phyloP scores from a whole-genome alignment of 53 echinoderm and acorn worm genomes.

The Temnopleurus reevesii region DNA sequence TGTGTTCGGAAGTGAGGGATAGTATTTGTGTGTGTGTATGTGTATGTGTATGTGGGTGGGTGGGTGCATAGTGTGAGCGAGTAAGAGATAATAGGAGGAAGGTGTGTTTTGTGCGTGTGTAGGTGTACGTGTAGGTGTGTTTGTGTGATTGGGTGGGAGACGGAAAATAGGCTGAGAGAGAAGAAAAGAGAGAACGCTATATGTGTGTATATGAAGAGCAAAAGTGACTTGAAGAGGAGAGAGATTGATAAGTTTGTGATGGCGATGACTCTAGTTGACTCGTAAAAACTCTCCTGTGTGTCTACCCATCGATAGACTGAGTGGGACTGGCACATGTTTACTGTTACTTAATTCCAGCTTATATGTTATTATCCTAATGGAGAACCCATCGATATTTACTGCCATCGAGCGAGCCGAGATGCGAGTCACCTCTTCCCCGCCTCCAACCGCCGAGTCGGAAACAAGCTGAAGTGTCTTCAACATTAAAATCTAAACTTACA shows the following conservation, averaged over 20 bases:
- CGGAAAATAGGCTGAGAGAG: background rate
- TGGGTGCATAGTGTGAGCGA: too few relatives aligned
- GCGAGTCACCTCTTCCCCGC: constrained; percentile 40
- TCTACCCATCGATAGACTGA: constrained; percentile 33
- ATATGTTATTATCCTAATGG: constrained; percentile 99
- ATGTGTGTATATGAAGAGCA: background rate
- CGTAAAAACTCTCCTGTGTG: constrained; percentile 26
- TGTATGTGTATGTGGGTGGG: too few relatives aligned
- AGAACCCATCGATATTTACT: constrained; percentile 64
- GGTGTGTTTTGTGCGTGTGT: too few relatives aligned
- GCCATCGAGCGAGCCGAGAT: background rate
- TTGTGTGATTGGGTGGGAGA: too few relatives aligned
- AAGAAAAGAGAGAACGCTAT: background rate
- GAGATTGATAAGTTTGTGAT: constrained; percentile 37
- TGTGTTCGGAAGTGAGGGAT: too few relatives aligned
- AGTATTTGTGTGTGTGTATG: too few relatives aligned
- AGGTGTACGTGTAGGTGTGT: too few relatives aligned
- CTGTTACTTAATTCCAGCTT: constrained; percentile 98
- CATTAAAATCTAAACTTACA: constrained; percentile 88
- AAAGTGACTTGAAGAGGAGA: background rate
- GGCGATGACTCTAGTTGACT: constrained; percentile 44
- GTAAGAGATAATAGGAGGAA: too few relatives aligned
- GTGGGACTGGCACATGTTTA: constrained; percentile 55
- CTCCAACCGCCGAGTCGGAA: constrained; percentile 60
- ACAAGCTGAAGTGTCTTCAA: constrained; percentile 74